phyloP scores from a whole-genome alignment of 2,888 invertebrate species.

The Leucoptera coffeella region DNA sequence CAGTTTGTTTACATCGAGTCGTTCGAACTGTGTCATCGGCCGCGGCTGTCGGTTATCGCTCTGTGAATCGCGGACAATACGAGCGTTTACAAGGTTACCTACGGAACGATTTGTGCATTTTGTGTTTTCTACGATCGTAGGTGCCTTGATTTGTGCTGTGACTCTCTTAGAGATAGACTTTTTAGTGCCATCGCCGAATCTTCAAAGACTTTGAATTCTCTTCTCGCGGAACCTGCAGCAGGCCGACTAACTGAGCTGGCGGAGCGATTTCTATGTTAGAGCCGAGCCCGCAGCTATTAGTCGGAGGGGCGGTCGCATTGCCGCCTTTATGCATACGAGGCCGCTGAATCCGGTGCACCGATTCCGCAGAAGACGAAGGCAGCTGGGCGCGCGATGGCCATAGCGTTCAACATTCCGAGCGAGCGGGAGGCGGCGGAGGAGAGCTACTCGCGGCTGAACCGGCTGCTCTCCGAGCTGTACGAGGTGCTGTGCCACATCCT shows the following conservation, averaged over 20 bases:
- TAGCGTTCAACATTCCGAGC: slow-evolving; percentile 52
- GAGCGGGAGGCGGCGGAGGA: slow-evolving; percentile 51
- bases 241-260: too few species aligned
- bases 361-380: slow-evolving; percentile 39
- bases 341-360: slow-evolving; percentile 28
- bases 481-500: slow-evolving; percentile 51
- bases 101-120: slow-evolving; percentile 23
- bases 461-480: slow-evolving; percentile 49
- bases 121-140: slow-evolving; percentile 17
- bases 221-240: too few species aligned
- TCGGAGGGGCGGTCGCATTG: slow-evolving; percentile 10
- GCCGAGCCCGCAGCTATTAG: slow-evolving; percentile 6
- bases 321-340: slow-evolving; percentile 43
- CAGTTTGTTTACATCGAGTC: slow-evolving; percentile 42
- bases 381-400: slow-evolving; percentile 42
- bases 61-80: slow-evolving; percentile 34
- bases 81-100: slow-evolving; percentile 15
- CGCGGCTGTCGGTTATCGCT: slow-evolving; percentile 27
- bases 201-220: too few species aligned
- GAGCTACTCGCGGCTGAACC: slow-evolving; percentile 51
- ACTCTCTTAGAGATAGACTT: slow-evolving; percentile 16
- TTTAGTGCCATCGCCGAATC: background rate
- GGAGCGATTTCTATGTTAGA: too few species aligned
- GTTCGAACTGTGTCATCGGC: slow-evolving; percentile 41
- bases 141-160: slow-evolving; percentile 10